These are phyloP conservation scores for Petrocephalus schoutedeni DNA, from an alignment of 2,797 vertebrate genomes.

Conservation along the genomic window DNA sequence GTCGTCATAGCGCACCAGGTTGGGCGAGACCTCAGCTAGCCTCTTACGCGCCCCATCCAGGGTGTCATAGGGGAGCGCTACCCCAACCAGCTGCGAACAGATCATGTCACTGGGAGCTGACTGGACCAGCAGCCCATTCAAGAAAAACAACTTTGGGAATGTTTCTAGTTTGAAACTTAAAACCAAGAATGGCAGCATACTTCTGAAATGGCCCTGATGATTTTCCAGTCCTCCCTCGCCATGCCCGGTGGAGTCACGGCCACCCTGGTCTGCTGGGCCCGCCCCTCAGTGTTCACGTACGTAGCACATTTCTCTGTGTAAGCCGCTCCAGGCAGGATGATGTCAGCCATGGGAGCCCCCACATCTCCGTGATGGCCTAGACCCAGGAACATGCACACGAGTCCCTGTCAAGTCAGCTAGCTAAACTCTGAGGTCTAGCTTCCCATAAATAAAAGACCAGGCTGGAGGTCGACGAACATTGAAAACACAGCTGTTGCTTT, in stretches of 20 bases:
- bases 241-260: conserved; percentile 87
- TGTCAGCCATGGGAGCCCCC: conserved; percentile 85
- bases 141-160: not conserved
- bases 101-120: conserved; percentile 11
- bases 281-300: conserved; percentile 91
- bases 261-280: conserved; percentile 86
- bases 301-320: conserved; percentile 91
- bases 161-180: not conserved
- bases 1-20: conserved; percentile 87
- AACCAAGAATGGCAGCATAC: conserved; percentile 49
- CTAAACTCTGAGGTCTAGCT: not conserved
- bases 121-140: not conserved
- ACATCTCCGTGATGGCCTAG: conserved; percentile 92
- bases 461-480: not conserved
- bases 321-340: conserved; percentile 88
- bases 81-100: conserved; percentile 71
- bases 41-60: conserved; percentile 76
- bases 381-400: not conserved
- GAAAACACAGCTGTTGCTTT: not conserved
- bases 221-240: conserved; percentile 94
- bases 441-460: not conserved
- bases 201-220: conserved; percentile 89
- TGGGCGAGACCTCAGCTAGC: conserved; percentile 86
- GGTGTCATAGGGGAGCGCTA: conserved; percentile 81
- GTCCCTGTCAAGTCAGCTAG: not conserved